Base-by-base conservation (phyloP, 2,888 invertebrate genomes). In the Conomelus anceps region DNA sequence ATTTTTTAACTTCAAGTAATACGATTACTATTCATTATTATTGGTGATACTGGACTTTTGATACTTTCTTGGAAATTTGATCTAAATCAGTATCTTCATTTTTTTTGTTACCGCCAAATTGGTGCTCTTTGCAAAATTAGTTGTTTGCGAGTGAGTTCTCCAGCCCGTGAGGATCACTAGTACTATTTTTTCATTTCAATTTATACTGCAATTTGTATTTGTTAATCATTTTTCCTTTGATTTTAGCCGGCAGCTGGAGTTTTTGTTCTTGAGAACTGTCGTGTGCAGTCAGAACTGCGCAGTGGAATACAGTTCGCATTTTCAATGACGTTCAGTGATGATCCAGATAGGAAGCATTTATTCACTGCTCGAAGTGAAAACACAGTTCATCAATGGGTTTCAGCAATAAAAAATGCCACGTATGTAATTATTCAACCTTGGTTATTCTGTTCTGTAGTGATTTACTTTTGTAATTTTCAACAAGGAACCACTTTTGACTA, bases 191-290 rank as follows among this genome's bases (percentile, higher is more conserved):
- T 22, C 13, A 9, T 22, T 23, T 34, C 23, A 11, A 4, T 87
- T 11, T 89, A 4, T 24, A 84, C 13, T 88, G n/a, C n/a, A 20
- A 7, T 4, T 13, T 85, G 23, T 13, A 85, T 11, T 22, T 20
- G 88, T 17, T 23, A n/a, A 63, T n/a, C 13, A 23, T 23, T n/a
- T 41, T 22, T 24, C 63, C 86, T 26, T 4, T 26, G 11, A 84
- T 63, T 88, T 22, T 91, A 91, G 85, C 94, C 95, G 92, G 97
- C 97, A 22, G 94, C 95, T 41, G 97, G 97, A 86, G 95, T 96
- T 26, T 95, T 97, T 93, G 94, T 97, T 23, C 94, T 97, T 93
- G 97, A 97, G 93, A 96, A 97, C 93, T 96, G 94, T 92, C 95
- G 94, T 92, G 95, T 95, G 92, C 96, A 95, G 92, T 95, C 95